A percentile compares a stretch with the other conserved stretches of the same genome.
Evolutionary conservation across 1,140 invertebrate species (phyloP).

Genomic region (Antheraea mylitta): DNA sequence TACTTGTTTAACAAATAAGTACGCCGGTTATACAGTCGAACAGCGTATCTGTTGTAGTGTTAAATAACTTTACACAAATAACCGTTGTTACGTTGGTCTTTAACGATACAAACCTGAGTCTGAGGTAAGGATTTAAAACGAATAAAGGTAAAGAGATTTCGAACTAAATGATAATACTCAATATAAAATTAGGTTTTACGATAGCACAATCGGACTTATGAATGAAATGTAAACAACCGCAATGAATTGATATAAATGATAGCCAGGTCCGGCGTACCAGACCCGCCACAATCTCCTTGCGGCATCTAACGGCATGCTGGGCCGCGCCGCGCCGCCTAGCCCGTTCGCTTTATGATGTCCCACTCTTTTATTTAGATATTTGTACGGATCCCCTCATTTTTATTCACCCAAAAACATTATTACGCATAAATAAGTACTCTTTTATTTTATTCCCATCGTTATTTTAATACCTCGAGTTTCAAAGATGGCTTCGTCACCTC

Average conservation of each 20-base stretch:
- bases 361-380: constrained; percentile 72
- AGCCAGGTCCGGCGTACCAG: constrained; percentile 36
- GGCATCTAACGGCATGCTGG: constrained; percentile 53
- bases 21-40: neutral
- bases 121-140: constrained; percentile 5
- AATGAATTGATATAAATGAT: constrained; percentile 76
- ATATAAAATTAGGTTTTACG: constrained; percentile 39
- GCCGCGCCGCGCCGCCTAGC: constrained; percentile 28
- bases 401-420: constrained; percentile 70
- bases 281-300: constrained; percentile 54
- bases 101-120: constrained; percentile 4
- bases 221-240: constrained; percentile 74
- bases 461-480: constrained; percentile 63
- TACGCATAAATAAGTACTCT: constrained; percentile 71
- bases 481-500: constrained; percentile 61
- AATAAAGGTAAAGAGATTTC: constrained; percentile 2
- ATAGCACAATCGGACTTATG: constrained; percentile 60
- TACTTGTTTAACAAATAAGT: neutral
- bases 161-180: constrained; percentile 22
- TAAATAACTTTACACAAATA: constrained; percentile 8
- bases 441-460: constrained; percentile 71
- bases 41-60: neutral
- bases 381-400: constrained; percentile 68
- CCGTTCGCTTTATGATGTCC: constrained; percentile 52
- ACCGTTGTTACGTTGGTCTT: neutral